phyloP scores from a whole-genome alignment of 2,113 vertebrate genomes.

The Zosterops lateralis region DNA sequence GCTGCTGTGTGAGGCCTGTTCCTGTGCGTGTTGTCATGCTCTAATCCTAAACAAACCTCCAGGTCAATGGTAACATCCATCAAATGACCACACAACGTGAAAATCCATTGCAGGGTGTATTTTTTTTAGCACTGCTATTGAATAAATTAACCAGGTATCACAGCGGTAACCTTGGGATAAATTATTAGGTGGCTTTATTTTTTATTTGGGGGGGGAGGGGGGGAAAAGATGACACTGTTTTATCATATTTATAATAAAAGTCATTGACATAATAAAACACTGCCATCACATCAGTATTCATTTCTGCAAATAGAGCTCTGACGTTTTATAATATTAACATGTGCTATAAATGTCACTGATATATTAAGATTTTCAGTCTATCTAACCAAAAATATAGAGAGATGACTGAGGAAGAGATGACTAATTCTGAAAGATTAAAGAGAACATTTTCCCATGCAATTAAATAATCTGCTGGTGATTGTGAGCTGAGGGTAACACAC shows the following conservation, averaged over 20 bases:
- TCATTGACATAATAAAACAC: constrained; percentile 74
- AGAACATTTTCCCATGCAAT: constrained; percentile 62
- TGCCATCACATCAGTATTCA: constrained; percentile 76
- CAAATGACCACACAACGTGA: background rate
- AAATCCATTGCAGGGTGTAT: constrained; percentile 8
- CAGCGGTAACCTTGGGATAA: constrained; percentile 45
- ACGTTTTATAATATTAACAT: constrained; percentile 80
- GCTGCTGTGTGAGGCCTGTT: background rate
- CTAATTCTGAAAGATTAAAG: constrained; percentile 68
- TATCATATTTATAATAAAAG: constrained; percentile 74
- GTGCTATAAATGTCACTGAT: constrained; percentile 83
- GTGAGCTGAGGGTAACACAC: constrained; percentile 37
- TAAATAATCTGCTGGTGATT: constrained; percentile 60
- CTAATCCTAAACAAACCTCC: constrained; percentile 7
- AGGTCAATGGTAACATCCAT: constrained; percentile 6
- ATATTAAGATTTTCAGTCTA: constrained; percentile 79
- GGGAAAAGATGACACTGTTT: constrained; percentile 33
- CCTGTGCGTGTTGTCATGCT: background rate
- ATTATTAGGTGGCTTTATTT: constrained; percentile 44
- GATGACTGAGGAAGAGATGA: constrained; percentile 64
- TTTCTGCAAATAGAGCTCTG: constrained; percentile 77
- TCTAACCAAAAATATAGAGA: constrained; percentile 74
- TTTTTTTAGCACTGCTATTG: background rate
- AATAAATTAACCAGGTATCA: constrained; percentile 42
- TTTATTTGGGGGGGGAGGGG: background rate